Evolutionary conservation across 2,888 invertebrate species (phyloP).

Genomic region (Rambutsinella grinnellia): DNA sequence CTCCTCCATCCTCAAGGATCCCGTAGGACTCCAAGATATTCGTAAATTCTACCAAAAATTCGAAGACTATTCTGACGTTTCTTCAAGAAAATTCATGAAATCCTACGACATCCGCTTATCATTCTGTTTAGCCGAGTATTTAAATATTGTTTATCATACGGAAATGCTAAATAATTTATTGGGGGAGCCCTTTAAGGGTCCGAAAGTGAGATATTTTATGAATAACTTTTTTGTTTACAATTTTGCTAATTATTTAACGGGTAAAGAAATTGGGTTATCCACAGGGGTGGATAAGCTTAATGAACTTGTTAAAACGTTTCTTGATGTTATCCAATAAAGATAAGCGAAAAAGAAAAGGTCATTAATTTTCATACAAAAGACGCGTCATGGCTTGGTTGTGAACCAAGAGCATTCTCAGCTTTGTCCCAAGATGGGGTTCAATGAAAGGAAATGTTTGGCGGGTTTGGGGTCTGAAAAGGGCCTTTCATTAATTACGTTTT

Average conservation of each 20-base stretch:
- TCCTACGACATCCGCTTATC: constrained; percentile 51
- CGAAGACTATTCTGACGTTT: constrained; percentile 26
- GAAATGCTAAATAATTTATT: constrained; percentile 58
- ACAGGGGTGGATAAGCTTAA: not conserved
- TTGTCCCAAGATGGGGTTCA: too few relatives aligned
- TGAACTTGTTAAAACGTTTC: not conserved
- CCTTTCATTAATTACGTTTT: too few relatives aligned
- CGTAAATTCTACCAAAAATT: constrained; percentile 35
- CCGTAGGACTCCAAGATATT: not conserved
- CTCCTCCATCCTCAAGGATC: not conserved
- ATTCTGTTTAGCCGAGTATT: constrained; percentile 48
- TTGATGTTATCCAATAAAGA: too few relatives aligned
- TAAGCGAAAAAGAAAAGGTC: too few relatives aligned
- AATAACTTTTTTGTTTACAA: constrained; percentile 49
- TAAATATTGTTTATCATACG: constrained; percentile 50
- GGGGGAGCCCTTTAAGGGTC: constrained; percentile 52
- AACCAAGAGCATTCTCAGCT: too few relatives aligned
- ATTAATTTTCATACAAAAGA: too few relatives aligned
- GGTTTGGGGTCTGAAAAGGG: too few relatives aligned
- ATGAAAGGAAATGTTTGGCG: too few relatives aligned
- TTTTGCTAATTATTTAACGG: constrained; percentile 7
- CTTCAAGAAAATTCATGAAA: constrained; percentile 35
- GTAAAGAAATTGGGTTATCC: not conserved
- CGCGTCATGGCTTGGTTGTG: too few relatives aligned
- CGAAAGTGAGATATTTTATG: constrained; percentile 41